These are phyloP conservation scores for Anisognathus igniventris DNA, from an alignment of 2,797 vertebrate species.

Conservation along the genomic window DNA sequence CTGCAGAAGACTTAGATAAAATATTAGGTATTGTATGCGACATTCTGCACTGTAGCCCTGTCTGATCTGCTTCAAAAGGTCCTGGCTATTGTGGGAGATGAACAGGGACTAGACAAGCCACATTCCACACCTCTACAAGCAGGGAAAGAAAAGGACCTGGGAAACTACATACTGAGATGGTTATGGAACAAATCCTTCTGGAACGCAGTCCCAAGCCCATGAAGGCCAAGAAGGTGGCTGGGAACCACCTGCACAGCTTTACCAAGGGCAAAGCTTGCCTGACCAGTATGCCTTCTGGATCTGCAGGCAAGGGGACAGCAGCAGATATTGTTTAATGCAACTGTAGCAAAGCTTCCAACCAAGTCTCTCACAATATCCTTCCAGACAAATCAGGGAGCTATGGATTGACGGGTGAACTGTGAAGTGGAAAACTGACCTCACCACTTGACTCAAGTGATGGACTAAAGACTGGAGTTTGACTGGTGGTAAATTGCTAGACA, in stretches of 20 bases:
- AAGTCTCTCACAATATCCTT: neutral
- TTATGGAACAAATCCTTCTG: neutral
- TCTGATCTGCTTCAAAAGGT: neutral
- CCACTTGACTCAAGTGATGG: neutral
- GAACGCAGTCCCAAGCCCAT: neutral
- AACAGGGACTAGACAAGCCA: neutral
- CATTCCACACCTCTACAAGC: accelerated
- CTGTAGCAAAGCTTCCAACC: neutral
- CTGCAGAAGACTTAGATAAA: neutral
- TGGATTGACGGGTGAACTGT: neutral
- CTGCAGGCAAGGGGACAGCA: neutral
- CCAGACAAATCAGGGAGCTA: neutral
- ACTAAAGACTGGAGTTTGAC: neutral
- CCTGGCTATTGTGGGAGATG: neutral
- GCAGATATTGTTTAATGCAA: neutral
- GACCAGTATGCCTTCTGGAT: neutral
- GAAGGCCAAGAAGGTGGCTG: neutral
- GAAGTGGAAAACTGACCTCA: neutral
- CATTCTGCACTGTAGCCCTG: neutral
- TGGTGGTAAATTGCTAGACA: neutral
- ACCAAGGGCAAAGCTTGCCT: neutral
- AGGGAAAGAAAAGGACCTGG: neutral
- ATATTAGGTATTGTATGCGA: neutral
- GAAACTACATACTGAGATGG: neutral
- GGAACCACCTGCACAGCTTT: neutral